phyloP scores from a whole-genome alignment of 1,140 invertebrate genomes.

The Notospermus geniculatus region DNA sequence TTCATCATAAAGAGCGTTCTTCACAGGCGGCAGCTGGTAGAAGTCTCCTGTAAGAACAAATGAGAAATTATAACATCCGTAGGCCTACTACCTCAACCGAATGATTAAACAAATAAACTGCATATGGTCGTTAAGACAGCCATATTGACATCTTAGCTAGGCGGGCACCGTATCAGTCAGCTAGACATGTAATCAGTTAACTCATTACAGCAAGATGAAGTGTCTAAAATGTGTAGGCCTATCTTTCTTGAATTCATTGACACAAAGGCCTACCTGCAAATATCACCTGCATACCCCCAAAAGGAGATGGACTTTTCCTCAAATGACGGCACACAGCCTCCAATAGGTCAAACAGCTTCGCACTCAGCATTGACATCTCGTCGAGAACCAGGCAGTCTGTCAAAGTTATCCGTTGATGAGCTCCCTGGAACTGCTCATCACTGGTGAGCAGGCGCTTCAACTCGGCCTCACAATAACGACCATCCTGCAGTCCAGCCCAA shows the following conservation, averaged over 20 bases:
- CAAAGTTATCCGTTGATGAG: conserved; percentile 9
- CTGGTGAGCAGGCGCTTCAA: conserved; percentile 7
- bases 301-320: neutral
- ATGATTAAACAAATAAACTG: no score
- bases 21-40: conserved; percentile 21
- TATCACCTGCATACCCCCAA: conserved; percentile 15
- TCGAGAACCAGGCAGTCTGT: conserved; percentile 18
- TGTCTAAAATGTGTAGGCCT: neutral
- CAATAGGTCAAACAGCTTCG: conserved; percentile 7
- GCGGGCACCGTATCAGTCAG: no score
- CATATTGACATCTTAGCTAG: no score
- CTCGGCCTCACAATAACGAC: conserved; percentile 12
- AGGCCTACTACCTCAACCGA: neutral
- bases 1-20: no score
- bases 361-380: conserved; percentile 20
- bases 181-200: neutral
- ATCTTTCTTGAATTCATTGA: neutral
- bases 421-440: conserved; percentile 11
- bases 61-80: neutral
- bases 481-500: conserved; percentile 19
- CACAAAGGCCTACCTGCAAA: no score
- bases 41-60: conserved; percentile 18
- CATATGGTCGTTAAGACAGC: no score
- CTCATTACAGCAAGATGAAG: neutral
- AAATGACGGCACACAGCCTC: conserved; percentile 14